phyloP scores from a whole-genome alignment of 2,888 invertebrate species.

The Cantharis lateralis region DNA sequence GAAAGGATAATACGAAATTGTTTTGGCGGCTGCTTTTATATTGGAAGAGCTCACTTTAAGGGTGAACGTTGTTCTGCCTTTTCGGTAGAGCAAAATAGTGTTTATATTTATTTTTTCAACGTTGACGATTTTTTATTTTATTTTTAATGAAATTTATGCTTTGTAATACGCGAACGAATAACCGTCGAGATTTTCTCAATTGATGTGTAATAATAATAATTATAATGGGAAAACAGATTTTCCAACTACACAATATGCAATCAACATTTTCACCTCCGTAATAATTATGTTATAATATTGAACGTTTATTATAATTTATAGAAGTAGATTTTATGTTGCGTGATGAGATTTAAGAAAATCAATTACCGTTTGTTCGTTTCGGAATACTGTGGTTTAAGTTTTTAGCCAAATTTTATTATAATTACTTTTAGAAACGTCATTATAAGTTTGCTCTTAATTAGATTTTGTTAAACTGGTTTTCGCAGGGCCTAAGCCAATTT shows the following conservation, averaged over 20 bases:
- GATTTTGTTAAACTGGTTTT: not conserved
- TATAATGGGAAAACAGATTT: too few species aligned
- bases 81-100: not conserved
- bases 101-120: not conserved
- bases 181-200: too few species aligned
- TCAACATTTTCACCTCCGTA: too few species aligned
- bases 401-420: not conserved
- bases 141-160: too few species aligned
- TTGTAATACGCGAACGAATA: too few species aligned
- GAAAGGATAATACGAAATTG: constrained; percentile 10
- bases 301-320: too few species aligned
- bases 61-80: not conserved
- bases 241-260: too few species aligned
- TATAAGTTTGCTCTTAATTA: not conserved
- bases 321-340: not conserved
- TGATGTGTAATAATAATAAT: too few species aligned
- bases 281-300: too few species aligned
- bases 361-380: not conserved
- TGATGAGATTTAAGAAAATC: not conserved
- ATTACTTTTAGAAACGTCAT: not conserved
- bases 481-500: not conserved
- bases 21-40: constrained; percentile 28
- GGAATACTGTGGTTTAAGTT: not conserved
- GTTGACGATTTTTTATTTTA: not conserved
- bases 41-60: constrained; percentile 33